These are phyloP conservation scores for Oplegnathus fasciatus DNA, from an alignment of 2,113 vertebrate species.

Conservation along the genomic window DNA sequence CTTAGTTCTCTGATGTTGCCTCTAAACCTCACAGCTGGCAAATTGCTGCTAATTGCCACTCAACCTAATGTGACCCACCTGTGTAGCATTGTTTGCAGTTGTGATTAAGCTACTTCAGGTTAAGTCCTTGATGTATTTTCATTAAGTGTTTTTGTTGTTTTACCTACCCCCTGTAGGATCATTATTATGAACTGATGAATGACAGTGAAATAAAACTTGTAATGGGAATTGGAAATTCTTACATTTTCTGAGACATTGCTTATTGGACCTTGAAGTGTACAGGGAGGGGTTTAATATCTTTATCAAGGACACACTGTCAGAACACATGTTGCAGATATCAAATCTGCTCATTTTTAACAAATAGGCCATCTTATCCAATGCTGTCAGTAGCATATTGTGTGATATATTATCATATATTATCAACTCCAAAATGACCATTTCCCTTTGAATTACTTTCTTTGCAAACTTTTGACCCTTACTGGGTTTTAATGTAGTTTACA, in stretches of 20 bases:
- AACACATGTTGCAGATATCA: background rate
- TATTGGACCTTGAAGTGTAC: background rate
- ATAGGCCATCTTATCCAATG: background rate
- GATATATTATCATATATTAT: background rate
- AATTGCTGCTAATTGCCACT: constrained; percentile 32
- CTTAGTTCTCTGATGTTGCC: background rate
- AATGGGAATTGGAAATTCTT: background rate
- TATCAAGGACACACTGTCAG: constrained; percentile 4
- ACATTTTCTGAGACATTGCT: background rate
- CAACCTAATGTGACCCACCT: constrained; percentile 24
- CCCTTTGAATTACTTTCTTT: background rate
- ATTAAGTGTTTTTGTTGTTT: constrained; percentile 5
- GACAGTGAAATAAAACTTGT: background rate
- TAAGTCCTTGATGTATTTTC: background rate
- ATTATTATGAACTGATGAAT: background rate
- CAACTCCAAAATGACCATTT: background rate
- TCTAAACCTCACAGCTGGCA: constrained; percentile 26
- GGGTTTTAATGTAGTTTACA: background rate
- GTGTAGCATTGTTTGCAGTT: constrained; percentile 9
- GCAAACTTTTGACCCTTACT: background rate
- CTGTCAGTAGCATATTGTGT: background rate
- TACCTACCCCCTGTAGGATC: background rate
- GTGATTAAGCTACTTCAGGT: constrained; percentile 21
- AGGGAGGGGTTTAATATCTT: background rate
- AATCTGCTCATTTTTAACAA: background rate